Evolutionary conservation across 2,113 vertebrate species (phyloP).

Genomic region (Bolborhynchus lineola): DNA sequence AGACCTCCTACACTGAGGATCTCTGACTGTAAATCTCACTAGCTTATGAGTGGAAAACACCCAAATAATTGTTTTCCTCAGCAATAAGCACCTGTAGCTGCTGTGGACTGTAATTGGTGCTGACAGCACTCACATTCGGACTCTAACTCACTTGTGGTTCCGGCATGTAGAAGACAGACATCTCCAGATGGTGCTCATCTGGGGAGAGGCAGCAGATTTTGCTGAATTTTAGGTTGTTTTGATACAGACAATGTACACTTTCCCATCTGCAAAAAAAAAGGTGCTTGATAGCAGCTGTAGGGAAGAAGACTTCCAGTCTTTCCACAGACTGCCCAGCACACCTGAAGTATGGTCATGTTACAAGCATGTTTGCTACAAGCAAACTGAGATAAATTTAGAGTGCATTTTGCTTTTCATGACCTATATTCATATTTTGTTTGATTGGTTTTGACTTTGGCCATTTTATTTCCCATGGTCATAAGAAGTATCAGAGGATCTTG

Average conservation of each 20-base stretch:
- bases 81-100: not conserved
- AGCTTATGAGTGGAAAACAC: not conserved
- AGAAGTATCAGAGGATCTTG: not conserved
- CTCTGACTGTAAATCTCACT: not conserved
- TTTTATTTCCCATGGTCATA: not conserved
- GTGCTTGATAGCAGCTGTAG: not conserved
- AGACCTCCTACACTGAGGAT: not conserved
- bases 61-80: not conserved
- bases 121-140: not conserved
- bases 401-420: not conserved
- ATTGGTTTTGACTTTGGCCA: not conserved
- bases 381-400: not conserved
- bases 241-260: not conserved
- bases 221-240: not conserved
- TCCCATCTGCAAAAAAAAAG: not conserved
- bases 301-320: not conserved
- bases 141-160: not conserved
- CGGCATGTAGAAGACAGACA: not conserved
- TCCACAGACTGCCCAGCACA: not conserved
- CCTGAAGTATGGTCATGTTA: not conserved
- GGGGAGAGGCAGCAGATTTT: not conserved
- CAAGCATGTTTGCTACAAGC: not conserved
- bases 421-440: not conserved
- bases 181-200: not conserved
- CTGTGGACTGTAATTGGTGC: not conserved